Evolutionary conservation across 2,888 invertebrate genomes (phyloP), one percentile per base, ranked within the genome.

Genomic region (Pheosia tremula): DNA sequence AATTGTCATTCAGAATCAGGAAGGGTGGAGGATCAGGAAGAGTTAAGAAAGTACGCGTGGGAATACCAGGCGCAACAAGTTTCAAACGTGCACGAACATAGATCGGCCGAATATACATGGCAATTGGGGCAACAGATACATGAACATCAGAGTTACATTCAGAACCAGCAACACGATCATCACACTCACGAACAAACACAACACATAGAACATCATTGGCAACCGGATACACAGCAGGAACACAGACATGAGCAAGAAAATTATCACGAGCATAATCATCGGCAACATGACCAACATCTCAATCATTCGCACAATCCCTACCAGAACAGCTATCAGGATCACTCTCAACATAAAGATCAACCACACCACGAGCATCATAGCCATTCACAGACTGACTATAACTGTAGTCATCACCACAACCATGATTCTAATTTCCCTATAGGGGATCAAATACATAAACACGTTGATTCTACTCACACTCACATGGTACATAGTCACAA

Each of bases 1-100:
- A 69, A 57, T n/a, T 68, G 66, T 52, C 68, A 78, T 37, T 65
- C 65, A 5, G 74, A 78, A 58, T 56, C 71, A 49, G 74, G 68
- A 60, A 77, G 72, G 64, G 50, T 71, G 36, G 83, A 87, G 52
- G 78, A 84, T 69, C 78, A 77, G 38, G 83, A 84, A 66, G 86
- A 88, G 66, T 78, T 90, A 47, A 87, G 87, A 76, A 83, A 86
- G 68, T 85, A 88, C 69, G 89, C 82, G 13, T 90, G 90, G 90
- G 84, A 88, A 60, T 83, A 88, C 70, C 82, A 80, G 61, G 67
- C 74, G 38, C 75, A 77, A 62, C 59, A 58, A 47, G 53, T 64
- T 60, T 56, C 13, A 66, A 76, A 56, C 66, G 68, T 59, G 69
- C 72, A 58, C 56, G 60, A 39, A 69, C 36, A 60, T 58, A 49